phyloP scores from a whole-genome alignment of 2,888 invertebrate genomes.

The Chrysolina haemoptera region DNA sequence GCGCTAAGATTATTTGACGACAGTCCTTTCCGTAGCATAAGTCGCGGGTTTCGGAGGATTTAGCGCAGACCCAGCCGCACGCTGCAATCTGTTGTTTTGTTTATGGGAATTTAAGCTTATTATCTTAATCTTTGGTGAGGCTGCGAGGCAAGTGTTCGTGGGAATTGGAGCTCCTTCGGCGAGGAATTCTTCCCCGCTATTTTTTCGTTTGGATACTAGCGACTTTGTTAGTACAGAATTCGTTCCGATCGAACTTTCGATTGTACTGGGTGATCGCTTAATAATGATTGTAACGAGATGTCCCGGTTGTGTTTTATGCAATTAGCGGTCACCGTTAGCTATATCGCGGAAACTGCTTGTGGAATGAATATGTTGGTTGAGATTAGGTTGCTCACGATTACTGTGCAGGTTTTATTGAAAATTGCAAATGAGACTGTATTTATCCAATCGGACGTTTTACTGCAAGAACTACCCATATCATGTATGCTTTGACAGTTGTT shows the following conservation, averaged over 20 bases:
- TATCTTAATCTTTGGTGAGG: conserved; percentile 44
- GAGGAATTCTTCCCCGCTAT: conserved; percentile 30
- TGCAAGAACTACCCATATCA: too few relatives aligned
- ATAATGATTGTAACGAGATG: conserved; percentile 7
- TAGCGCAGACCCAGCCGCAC: conserved; percentile 19
- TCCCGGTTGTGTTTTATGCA: not conserved
- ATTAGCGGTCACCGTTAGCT: not conserved
- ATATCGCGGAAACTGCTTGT: not conserved
- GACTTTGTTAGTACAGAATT: conserved; percentile 15
- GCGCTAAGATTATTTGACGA: conserved; percentile 5
- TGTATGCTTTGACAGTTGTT: too few relatives aligned
- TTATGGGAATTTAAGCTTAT: conserved; percentile 45
- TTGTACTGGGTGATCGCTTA: conserved; percentile 19
- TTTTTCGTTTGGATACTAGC: conserved; percentile 3
- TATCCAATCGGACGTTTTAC: not conserved
- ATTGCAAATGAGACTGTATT: not conserved
- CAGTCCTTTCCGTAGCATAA: conserved; percentile 26
- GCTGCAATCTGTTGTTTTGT: conserved; percentile 45
- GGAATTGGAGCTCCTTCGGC: conserved; percentile 44
- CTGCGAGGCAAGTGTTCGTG: conserved; percentile 45
- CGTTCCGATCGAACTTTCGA: conserved; percentile 7
- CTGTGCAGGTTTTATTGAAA: too few relatives aligned
- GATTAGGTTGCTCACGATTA: too few relatives aligned
- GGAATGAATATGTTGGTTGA: not conserved
- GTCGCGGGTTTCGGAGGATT: conserved; percentile 19